Evolutionary conservation across 2,797 vertebrate species (phyloP), one percentile per base, ranked within the genome.

Genomic region (Coilia nasus): DNA sequence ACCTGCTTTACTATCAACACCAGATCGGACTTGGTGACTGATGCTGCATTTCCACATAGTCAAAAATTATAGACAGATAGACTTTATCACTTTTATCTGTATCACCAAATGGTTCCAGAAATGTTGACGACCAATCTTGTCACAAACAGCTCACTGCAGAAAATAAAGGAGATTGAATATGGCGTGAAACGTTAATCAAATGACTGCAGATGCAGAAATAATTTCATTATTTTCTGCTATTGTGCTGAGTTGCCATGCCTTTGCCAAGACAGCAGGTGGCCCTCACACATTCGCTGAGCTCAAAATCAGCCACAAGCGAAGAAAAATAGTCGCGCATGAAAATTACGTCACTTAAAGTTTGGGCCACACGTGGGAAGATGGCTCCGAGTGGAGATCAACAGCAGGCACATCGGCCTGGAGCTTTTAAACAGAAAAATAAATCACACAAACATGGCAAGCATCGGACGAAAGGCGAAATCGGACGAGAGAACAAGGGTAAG

Each of bases 401-500:
- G 88, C 94, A 95, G 82, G 93, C 93, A 21, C 96, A 97, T 84
- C 92, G 96, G 86, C 1, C 96, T 11, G 96, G 96, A 6, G 9
- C 90, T 47, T 96, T 92, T 10, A 97, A 97, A 88, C 96, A 96
- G 91, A 96, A 96, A 90, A 97, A 97, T 82, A 97, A 97, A 89
- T 88, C 90, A 1, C 96, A 97, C 85, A 97, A 97, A 89, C 94
- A 95, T 94, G 96, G 96, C 57, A 96, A 94, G 87, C 96, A 97
- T 88, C 93, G 96, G 75, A 96, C 94, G 28, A 96, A 96, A 89
- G 96, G 96, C 3, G 95, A 94, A 87, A 87, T 96, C 41, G 95
- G 95, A 47, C 93, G 95, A 82, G 96, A 96, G 84, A 96, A 95
- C 83, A 96, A 96, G 93, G 96, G 96, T 96, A 90, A 89, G 90